Percentiles rank a stretch among this genome's conserved stretches.
phyloP scores from a whole-genome alignment of 1,140 invertebrate species.

The Anagrus nilaparvatae region DNA sequence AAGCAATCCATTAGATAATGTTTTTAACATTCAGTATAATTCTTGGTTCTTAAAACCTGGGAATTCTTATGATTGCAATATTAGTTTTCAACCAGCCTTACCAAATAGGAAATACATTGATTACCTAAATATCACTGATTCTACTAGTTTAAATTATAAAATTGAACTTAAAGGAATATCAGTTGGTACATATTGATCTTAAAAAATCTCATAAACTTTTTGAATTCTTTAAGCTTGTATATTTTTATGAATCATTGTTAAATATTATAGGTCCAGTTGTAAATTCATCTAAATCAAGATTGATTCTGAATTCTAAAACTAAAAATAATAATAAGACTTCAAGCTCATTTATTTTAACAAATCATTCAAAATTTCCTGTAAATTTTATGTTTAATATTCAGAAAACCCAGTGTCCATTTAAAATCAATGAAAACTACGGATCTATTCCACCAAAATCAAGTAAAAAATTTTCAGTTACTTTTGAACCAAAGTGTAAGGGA shows the following conservation, averaged over 20 bases:
- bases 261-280: slow-evolving; percentile 3
- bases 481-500: slow-evolving; percentile 17
- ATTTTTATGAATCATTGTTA: slow-evolving; percentile 3
- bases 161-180: slow-evolving; percentile 18
- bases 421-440: slow-evolving; percentile 20
- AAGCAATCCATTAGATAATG: slow-evolving; percentile 28
- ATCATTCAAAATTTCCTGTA: slow-evolving; percentile 22
- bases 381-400: slow-evolving; percentile 27
- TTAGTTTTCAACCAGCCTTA: slow-evolving; percentile 21
- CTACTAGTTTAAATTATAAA: slow-evolving; percentile 14
- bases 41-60: slow-evolving; percentile 22
- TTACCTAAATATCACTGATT: slow-evolving; percentile 25
- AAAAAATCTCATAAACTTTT: neutral
- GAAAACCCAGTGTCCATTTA: slow-evolving; percentile 20
- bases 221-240: slow-evolving; percentile 6
- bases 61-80: slow-evolving; percentile 20
- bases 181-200: slow-evolving; percentile 17
- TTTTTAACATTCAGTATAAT: slow-evolving; percentile 25
- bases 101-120: slow-evolving; percentile 21
- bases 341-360: slow-evolving; percentile 20
- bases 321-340: no score
- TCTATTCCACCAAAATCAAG: slow-evolving; percentile 17
- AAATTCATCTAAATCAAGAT: neutral
- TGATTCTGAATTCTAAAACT: neutral
- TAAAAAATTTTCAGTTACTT: slow-evolving; percentile 23